Conservation (phyloP, 1,140 invertebrate genomes). For the Leptinotarsa undecemlineata region DNA sequence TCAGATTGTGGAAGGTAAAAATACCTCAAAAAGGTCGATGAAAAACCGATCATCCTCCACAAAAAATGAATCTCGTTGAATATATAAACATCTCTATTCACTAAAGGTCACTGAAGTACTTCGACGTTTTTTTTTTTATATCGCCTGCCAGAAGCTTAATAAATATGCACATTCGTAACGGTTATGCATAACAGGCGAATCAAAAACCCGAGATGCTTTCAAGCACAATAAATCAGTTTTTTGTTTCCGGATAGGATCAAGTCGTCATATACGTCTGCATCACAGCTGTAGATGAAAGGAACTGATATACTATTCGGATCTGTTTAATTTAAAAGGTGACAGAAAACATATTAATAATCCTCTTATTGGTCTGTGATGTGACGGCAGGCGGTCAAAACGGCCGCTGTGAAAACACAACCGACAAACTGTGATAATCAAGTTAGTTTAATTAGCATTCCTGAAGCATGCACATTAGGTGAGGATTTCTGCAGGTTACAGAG, state of each 20-base stretch:
- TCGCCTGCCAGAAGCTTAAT: too few relatives aligned
- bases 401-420: background rate
- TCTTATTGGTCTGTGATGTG: background rate
- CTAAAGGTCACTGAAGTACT: too few relatives aligned
- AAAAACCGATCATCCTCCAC: too few relatives aligned
- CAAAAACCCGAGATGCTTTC: too few relatives aligned
- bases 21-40: too few relatives aligned
- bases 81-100: too few relatives aligned
- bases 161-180: too few relatives aligned
- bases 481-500: background rate
- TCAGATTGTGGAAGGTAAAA: too few relatives aligned
- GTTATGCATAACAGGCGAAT: too few relatives aligned
- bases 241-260: background rate
- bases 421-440: background rate
- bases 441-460: conserved; percentile 6
- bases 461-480: background rate
- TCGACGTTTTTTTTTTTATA: too few relatives aligned
- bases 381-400: background rate
- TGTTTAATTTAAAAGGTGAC: background rate
- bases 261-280: background rate
- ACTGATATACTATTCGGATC: background rate
- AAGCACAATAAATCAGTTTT: too few relatives aligned
- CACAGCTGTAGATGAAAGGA: conserved; percentile 1
- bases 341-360: background rate
- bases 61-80: too few relatives aligned